Evolutionary conservation across 1,140 invertebrate species (phyloP), one percentile per base, ranked within the genome.

Genomic region (Holotrichia oblita): DNA sequence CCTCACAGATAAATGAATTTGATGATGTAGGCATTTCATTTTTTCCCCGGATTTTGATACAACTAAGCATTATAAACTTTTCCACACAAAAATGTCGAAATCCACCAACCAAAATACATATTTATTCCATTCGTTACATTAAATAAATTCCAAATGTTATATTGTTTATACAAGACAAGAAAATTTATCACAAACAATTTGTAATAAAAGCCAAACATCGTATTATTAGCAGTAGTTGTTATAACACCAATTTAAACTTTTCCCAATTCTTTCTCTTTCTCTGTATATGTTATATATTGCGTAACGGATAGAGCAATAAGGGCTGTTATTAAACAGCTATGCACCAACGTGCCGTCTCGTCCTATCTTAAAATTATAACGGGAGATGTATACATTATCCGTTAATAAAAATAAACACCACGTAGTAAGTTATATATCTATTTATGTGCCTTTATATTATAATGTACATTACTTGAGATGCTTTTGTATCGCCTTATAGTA

Each of bases 111-210:
- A 24, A 69, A 69, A 69, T 69, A 69, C 61, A 69, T 69, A 69
- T 69, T 69, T 69, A 69, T 27, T 69, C 61, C 61, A 69, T 69
- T 34, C 12, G 61, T 27, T 69, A 69, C 22, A 69, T 69, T 69
- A 69, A 69, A 69, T 69, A 69, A 69, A 69, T 69, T 69, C 61
- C 12, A 69, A 12, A 3, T 69, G 61, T 27, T 69, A 10, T 69
- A 74, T 74, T 44, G 73, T 74, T 74, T 74, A 74, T 44, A 74
- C 73, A 41, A 42, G 73, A 22, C 40, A 10, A 41, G 40, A 41
- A 20, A 74, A 74, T 74, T 74, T 74, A 74, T 74, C 73, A 74
- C 73, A 74, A 74, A 74, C 73, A 74, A 74, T 74, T 74, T 74
- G 41, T 74, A 74, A 74, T 74, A 74, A 74, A 74, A 74, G 40